These are phyloP conservation scores for Microtus montanus DNA, from an alignment of 2,113 vertebrate genomes.

Conservation along the genomic window DNA sequence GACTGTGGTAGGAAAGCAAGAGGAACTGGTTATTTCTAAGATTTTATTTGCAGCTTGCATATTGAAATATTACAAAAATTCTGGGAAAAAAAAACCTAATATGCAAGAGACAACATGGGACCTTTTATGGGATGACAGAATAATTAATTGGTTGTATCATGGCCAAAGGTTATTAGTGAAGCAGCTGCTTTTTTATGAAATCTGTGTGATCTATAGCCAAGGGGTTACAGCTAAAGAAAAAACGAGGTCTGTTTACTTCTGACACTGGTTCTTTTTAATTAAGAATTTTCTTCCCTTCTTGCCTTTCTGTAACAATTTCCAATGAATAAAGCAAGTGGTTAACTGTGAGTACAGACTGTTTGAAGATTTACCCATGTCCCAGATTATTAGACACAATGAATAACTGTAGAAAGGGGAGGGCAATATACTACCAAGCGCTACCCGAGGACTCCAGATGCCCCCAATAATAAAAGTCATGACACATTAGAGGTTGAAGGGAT, in stretches of 20 bases:
- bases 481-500: background rate
- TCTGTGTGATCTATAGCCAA: constrained; percentile 37
- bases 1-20: background rate
- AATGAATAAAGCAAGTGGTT: background rate
- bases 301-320: background rate
- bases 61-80: constrained; percentile 63
- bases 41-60: constrained; percentile 52
- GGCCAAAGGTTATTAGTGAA: constrained; percentile 71
- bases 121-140: constrained; percentile 37
- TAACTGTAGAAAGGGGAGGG: background rate
- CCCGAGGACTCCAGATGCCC: background rate
- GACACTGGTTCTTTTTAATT: constrained; percentile 17
- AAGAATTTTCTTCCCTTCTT: background rate
- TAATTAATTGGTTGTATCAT: constrained; percentile 53
- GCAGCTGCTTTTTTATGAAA: constrained; percentile 66
- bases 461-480: background rate
- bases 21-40: constrained; percentile 41
- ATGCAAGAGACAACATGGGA: constrained; percentile 56
- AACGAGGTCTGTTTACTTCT: constrained; percentile 12
- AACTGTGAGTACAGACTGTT: background rate
- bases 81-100: constrained; percentile 48
- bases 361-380: background rate
- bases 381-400: background rate
- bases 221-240: constrained; percentile 21
- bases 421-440: background rate